Percentiles rank a stretch among this genome's conserved stretches.
Evolutionary conservation across 2,113 vertebrate genomes (phyloP).

Genomic region (Solea solea): DNA sequence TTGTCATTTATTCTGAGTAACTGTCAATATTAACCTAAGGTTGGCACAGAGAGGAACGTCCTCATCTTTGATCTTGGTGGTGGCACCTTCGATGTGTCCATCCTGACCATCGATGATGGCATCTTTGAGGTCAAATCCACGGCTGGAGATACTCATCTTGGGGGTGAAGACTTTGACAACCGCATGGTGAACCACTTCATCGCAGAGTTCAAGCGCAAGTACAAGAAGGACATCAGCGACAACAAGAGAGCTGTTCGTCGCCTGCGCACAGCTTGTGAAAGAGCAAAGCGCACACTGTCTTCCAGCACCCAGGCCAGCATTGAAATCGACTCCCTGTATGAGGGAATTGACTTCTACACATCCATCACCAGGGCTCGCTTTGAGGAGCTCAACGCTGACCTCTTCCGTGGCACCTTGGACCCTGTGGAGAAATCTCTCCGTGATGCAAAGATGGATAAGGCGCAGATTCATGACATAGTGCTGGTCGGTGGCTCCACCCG

Average conservation of each 20-base stretch:
- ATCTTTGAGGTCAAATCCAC: conserved; percentile 85
- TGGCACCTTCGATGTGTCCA: conserved; percentile 74
- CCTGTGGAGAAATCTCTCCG: conserved; percentile 82
- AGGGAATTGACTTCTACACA: conserved; percentile 97
- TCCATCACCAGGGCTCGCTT: conserved; percentile 97
- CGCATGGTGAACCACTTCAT: conserved; percentile 78
- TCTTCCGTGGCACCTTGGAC: conserved; percentile 83
- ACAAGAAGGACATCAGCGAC: conserved; percentile 84
- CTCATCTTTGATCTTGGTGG: conserved; percentile 89
- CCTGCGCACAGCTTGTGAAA: conserved; percentile 83
- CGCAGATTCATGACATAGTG: conserved; percentile 78
- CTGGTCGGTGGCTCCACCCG: conserved; percentile 79
- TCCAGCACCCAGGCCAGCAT: conserved; percentile 86
- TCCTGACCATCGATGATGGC: conserved; percentile 82
- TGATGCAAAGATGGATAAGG: conserved; percentile 82
- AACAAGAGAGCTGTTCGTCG: conserved; percentile 85
- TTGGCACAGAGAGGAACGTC: conserved; percentile 89
- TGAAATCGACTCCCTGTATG: conserved; percentile 90
- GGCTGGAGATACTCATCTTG: conserved; percentile 81
- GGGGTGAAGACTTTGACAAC: too few relatives aligned
- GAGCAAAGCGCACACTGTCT: conserved; percentile 84
- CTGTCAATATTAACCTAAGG: conserved; percentile 45
- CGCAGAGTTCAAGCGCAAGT: conserved; percentile 84
- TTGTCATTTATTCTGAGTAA: not conserved
- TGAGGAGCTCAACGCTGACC: conserved; percentile 91